Base-by-base conservation (phyloP, 1,140 invertebrate species). In the Chionoecetes opilio region DNA sequence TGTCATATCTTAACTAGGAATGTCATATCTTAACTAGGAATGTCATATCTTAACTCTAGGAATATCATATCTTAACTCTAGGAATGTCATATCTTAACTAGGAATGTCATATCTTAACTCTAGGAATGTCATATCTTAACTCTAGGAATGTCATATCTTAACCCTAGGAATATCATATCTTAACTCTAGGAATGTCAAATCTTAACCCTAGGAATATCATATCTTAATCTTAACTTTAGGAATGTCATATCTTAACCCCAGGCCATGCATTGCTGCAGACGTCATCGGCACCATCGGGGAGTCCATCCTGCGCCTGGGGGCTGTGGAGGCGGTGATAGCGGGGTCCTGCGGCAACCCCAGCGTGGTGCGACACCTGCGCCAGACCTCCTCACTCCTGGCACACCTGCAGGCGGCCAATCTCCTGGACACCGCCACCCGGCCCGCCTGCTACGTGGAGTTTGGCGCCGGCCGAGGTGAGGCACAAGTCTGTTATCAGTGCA, bases 391-490 rank as follows among this genome's bases (percentile, higher is more conserved):
- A 0, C 63, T 94, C 5, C 46, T 94, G 21, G 93, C 86, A 17
- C 93, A 94, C 34, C 11, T 94, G n/a, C 29, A 89, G 26, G 5
- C 29, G 5, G 32, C n/a, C 17, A 88, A 75, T 0, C 53, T 94
- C 34, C 63, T 94, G 0, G 86, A 94, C 53, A 94, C 93, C 21
- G 63, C 86, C 21, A 63, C 53, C 37, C 41, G n/a, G 29, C 63
- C 93, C 21, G 90, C 87, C 8, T 94, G 93, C 26, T 94, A 38
- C 82, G 63, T 94, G 11, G 93, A 94, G 34, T 94, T 94, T 94
- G 93, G 93, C 41, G 93, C 93, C 38, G 93, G 93, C 29, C 75
- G 93, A 89, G 93, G 93, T 94, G 41, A 32, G 86, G 34, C 11
- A 11, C n/a, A 1, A 41, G 6, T 89, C 14, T 31, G n/a, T n/a